Conservation (phyloP, 2,888 invertebrate species). For the Himalopsyche anomala region DNA sequence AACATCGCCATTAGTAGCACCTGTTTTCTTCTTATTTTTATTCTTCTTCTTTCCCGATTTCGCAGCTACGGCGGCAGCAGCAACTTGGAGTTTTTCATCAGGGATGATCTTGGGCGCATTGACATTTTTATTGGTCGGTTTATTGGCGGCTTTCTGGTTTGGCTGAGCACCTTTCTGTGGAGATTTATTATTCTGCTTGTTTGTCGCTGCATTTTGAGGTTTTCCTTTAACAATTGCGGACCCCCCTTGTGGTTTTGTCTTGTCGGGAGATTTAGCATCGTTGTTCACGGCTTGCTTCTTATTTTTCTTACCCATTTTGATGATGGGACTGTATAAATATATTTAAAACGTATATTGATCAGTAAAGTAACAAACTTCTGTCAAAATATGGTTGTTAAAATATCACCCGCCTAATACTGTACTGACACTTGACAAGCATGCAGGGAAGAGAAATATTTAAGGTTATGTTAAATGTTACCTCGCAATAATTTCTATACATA, state of each 20-base stretch:
- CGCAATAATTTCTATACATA: background rate
- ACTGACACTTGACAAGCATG: slow-evolving; percentile 1
- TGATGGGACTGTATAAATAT: background rate
- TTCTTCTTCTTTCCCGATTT: slow-evolving; percentile 49
- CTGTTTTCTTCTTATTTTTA: slow-evolving; percentile 45
- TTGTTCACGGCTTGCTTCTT: slow-evolving; percentile 47
- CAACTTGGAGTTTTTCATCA: slow-evolving; percentile 48
- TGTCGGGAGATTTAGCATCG: slow-evolving; percentile 47
- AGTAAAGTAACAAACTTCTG: background rate
- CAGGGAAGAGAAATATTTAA: slow-evolving; percentile 41
- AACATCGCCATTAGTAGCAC: slow-evolving; percentile 21
- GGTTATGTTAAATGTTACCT: background rate
- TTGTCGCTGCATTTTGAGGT: slow-evolving; percentile 6
- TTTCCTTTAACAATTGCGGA: slow-evolving; percentile 54
- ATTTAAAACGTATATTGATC: background rate
- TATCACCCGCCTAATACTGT: slow-evolving; percentile 7
- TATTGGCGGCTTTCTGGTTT: slow-evolving; percentile 16
- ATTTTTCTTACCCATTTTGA: slow-evolving; percentile 63
- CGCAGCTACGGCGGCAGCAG: slow-evolving; percentile 25
- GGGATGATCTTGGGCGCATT: slow-evolving; percentile 35
- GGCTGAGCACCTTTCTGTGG: background rate
- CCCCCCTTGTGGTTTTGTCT: slow-evolving; percentile 55
- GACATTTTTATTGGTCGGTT: slow-evolving; percentile 15
- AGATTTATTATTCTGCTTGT: slow-evolving; percentile 14
- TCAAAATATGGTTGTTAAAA: background rate